These are phyloP conservation scores for Cavia porcellus DNA, from an alignment of 2,113 vertebrate genomes.

Conservation along the genomic window DNA sequence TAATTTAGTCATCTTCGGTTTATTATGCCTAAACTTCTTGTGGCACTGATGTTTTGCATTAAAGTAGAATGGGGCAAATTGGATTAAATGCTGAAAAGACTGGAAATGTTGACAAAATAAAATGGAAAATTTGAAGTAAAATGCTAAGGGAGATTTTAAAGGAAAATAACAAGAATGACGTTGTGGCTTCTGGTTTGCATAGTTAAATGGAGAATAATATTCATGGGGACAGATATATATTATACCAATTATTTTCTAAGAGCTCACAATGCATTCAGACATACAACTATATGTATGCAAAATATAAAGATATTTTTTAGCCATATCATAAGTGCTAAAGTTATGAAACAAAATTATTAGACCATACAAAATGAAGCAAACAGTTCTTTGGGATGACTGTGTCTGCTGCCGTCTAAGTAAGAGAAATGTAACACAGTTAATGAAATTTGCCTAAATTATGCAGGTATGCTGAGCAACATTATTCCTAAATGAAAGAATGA, in stretches of 20 bases:
- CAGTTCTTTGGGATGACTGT: neutral
- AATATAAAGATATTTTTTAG: neutral
- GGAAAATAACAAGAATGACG: neutral
- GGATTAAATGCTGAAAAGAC: neutral
- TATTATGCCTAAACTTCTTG: neutral
- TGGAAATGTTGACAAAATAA: neutral
- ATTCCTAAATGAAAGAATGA: neutral
- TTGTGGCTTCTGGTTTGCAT: neutral
- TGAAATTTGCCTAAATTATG: neutral
- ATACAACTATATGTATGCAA: neutral
- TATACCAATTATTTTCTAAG: neutral
- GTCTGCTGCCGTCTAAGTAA: neutral
- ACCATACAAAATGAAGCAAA: neutral
- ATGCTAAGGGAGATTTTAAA: neutral
- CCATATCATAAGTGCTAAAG: neutral
- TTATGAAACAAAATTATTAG: neutral
- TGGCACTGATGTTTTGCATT: neutral
- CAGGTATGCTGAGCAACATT: neutral
- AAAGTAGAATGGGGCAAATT: accelerated
- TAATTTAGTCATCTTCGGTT: neutral
- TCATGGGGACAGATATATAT: neutral
- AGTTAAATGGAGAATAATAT: neutral
- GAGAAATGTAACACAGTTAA: neutral
- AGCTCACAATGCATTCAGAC: neutral
- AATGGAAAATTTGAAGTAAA: neutral